These are phyloP conservation scores for Spialia ferax DNA, from an alignment of 2,888 invertebrate species.

Conservation along the genomic window DNA sequence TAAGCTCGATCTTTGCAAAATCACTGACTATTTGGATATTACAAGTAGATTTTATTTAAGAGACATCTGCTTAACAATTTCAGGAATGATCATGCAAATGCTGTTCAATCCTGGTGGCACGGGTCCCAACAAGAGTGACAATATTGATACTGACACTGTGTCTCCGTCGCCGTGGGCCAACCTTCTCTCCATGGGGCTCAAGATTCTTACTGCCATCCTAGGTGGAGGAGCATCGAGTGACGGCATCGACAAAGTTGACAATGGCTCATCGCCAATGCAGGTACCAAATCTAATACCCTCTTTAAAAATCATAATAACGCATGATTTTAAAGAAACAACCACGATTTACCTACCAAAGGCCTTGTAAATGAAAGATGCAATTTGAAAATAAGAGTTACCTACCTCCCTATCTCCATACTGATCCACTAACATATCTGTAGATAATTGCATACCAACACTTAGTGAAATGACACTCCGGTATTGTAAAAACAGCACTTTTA, in stretches of 20 bases:
- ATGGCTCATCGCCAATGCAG: constrained; percentile 95
- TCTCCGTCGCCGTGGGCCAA: constrained; percentile 96
- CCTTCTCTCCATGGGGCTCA: constrained; percentile 93
- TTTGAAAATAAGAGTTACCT: constrained; percentile 3
- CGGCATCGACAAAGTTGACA: constrained; percentile 96
- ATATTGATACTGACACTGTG: constrained; percentile 89
- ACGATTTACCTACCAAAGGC: background rate
- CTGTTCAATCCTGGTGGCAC: constrained; percentile 90
- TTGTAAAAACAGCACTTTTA: constrained; percentile 76
- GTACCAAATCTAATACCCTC: constrained; percentile 74
- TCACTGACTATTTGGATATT: no score
- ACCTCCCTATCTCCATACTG: constrained; percentile 62
- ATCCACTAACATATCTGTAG: constrained; percentile 82
- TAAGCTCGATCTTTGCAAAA: background rate
- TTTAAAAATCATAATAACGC: constrained; percentile 38
- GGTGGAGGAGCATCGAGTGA: constrained; percentile 92
- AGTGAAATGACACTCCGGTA: constrained; percentile 46
- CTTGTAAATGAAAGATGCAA: constrained; percentile 23
- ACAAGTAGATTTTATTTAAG: background rate
- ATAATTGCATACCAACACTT: constrained; percentile 55
- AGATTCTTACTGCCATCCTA: constrained; percentile 94
- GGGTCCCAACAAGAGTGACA: constrained; percentile 94
- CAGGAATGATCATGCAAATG: constrained; percentile 95
- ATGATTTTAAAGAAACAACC: constrained; percentile 20
- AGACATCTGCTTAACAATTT: constrained; percentile 42